phyloP scores from a whole-genome alignment of 2,113 vertebrate species.

The Xenopus borealis region DNA sequence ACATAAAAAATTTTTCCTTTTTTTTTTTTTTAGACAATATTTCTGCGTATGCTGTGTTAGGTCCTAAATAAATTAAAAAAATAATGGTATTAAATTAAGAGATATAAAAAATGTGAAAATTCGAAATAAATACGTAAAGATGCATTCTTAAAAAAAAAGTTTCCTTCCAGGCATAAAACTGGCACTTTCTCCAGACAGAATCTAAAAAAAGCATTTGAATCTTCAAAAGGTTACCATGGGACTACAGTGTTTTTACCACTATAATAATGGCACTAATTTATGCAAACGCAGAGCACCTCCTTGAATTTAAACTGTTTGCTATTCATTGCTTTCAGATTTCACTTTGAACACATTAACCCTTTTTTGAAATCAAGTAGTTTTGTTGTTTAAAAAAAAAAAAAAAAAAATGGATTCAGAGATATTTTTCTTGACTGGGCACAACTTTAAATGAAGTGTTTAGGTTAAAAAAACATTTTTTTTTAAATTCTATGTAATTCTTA shows the following conservation, averaged over 20 bases:
- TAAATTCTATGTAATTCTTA: too few species aligned
- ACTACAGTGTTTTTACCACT: slow-evolving; percentile 50
- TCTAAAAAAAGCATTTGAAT: slow-evolving; percentile 48
- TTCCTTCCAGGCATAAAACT: neutral
- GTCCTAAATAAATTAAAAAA: too few species aligned
- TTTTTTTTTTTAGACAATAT: too few species aligned
- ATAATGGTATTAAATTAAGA: too few species aligned
- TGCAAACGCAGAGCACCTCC: slow-evolving; percentile 48
- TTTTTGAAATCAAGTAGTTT: slow-evolving; percentile 6
- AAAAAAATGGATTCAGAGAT: too few species aligned
- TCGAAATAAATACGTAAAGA: neutral
- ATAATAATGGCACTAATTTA: slow-evolving; percentile 58
- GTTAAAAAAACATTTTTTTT: too few species aligned
- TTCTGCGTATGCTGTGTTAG: too few species aligned
- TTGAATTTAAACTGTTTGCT: slow-evolving; percentile 49
- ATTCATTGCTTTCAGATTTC: slow-evolving; percentile 45
- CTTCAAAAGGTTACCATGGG: slow-evolving; percentile 54
- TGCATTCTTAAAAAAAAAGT: neutral
- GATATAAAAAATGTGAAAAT: too few species aligned
- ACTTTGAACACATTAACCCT: slow-evolving; percentile 39
- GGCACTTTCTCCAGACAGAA: slow-evolving; percentile 43
- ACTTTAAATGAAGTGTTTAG: too few species aligned
- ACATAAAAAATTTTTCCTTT: too few species aligned
- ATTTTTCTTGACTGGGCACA: too few species aligned
- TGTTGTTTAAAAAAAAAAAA: too few species aligned